Conservation (phyloP, 2,888 invertebrate genomes). For the Epiblema foenella region DNA sequence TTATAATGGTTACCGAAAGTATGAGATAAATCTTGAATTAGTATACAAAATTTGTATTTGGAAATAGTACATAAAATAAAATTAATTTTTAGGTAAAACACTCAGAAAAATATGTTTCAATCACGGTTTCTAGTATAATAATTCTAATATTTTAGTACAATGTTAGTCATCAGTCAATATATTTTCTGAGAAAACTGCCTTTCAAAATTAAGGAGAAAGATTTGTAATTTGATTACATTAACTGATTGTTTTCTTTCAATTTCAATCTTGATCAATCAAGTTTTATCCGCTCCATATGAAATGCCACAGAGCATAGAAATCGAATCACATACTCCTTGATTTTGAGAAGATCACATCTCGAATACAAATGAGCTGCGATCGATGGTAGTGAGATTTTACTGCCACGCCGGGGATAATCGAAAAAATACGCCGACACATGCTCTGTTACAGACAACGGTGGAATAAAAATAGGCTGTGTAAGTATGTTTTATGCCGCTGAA, state of each 20-base stretch:
- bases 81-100: too few relatives aligned
- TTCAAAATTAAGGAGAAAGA: neutral
- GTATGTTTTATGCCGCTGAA: constrained; percentile 12
- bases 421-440: constrained; percentile 47
- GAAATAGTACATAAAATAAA: too few relatives aligned
- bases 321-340: constrained; percentile 85
- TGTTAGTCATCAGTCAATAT: neutral
- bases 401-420: constrained; percentile 52
- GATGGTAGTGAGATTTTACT: constrained; percentile 58
- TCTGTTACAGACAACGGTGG: constrained; percentile 29
- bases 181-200: neutral
- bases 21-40: too few relatives aligned
- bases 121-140: too few relatives aligned
- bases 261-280: neutral
- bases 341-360: constrained; percentile 72
- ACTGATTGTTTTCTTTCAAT: neutral
- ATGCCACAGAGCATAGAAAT: constrained; percentile 73
- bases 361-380: constrained; percentile 74
- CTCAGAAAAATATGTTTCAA: too few relatives aligned
- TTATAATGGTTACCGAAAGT: too few relatives aligned
- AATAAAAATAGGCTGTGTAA: constrained; percentile 21
- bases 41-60: too few relatives aligned
- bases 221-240: neutral
- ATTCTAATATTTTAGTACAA: too few relatives aligned
- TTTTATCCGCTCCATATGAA: constrained; percentile 57